Percentiles rank a stretch among this genome's conserved stretches.
These are phyloP conservation scores for Malurus elegans DNA, from an alignment of 2,113 vertebrate species.

Conservation along the genomic window DNA sequence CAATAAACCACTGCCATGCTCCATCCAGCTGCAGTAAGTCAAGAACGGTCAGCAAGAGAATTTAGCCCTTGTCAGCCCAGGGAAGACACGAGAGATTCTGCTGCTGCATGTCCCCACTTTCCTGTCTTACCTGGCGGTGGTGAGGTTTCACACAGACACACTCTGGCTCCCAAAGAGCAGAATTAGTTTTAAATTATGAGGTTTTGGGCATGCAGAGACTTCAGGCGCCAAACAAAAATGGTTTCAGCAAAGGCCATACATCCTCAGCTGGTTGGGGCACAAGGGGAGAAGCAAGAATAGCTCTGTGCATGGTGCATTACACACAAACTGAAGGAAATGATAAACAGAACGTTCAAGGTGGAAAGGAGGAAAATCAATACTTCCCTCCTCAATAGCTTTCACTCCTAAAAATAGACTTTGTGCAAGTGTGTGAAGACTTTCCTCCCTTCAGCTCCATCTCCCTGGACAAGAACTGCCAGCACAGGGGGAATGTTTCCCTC, in stretches of 20 bases:
- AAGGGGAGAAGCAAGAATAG: conserved; percentile 56
- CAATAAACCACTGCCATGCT: no score
- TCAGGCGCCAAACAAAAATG: not conserved
- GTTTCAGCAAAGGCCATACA: conserved; percentile 11
- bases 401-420: conserved; percentile 68
- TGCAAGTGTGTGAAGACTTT: conserved; percentile 47
- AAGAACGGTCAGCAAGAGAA: not conserved
- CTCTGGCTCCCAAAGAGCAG: not conserved
- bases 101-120: not conserved
- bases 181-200: not conserved
- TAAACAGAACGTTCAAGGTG: conserved; percentile 66
- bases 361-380: conserved; percentile 73
- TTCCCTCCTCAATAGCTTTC: conserved; percentile 57
- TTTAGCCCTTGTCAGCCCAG: not conserved
- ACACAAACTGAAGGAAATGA: conserved; percentile 55
- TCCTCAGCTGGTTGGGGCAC: not conserved
- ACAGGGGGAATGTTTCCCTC: not conserved
- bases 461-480: not conserved
- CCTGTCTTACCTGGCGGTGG: no score
- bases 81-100: not conserved
- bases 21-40: not conserved
- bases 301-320: conserved; percentile 43
- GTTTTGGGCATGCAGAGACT: not conserved
- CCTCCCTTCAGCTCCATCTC: not conserved
- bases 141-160: not conserved